phyloP scores from a whole-genome alignment of 2,797 vertebrate genomes.

The Phataginus tetradactyla region DNA sequence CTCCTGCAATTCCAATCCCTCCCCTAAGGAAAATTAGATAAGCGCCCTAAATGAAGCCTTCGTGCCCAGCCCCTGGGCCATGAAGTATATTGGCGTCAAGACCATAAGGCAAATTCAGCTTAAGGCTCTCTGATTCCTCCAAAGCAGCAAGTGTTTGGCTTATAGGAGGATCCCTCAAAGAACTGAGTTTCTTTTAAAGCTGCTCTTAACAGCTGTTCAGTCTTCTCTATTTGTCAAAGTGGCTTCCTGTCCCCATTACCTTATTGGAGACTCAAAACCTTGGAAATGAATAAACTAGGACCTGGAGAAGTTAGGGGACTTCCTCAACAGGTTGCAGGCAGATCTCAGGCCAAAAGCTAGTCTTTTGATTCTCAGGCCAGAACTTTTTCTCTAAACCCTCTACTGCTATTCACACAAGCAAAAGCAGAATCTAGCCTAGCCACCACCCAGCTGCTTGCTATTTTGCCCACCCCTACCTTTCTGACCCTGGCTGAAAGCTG shows the following conservation, averaged over 20 bases:
- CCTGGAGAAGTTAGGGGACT: background rate
- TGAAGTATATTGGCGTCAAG: constrained; percentile 47
- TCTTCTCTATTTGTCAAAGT: constrained; percentile 19
- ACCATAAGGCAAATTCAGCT: constrained; percentile 58
- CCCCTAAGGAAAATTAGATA: constrained; percentile 70
- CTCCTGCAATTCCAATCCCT: constrained; percentile 47
- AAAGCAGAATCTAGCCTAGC: background rate
- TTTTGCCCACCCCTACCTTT: background rate
- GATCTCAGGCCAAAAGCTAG: background rate
- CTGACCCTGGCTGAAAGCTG: background rate
- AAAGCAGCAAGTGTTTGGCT: constrained; percentile 15
- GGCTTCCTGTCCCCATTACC: background rate
- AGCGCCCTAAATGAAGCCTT: constrained; percentile 59
- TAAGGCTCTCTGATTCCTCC: constrained; percentile 26
- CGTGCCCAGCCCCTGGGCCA: constrained; percentile 20
- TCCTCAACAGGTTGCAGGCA: background rate
- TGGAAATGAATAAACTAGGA: background rate
- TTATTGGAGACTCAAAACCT: constrained; percentile 36
- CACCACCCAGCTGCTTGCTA: background rate
- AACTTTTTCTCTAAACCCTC: background rate
- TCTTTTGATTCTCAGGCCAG: background rate
- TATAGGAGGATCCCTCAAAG: background rate
- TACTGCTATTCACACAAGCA: background rate
- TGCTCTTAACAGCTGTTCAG: background rate
- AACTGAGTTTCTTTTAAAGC: constrained; percentile 18